phyloP scores from a whole-genome alignment of 2,888 invertebrate species.

The Volucella zonaria region DNA sequence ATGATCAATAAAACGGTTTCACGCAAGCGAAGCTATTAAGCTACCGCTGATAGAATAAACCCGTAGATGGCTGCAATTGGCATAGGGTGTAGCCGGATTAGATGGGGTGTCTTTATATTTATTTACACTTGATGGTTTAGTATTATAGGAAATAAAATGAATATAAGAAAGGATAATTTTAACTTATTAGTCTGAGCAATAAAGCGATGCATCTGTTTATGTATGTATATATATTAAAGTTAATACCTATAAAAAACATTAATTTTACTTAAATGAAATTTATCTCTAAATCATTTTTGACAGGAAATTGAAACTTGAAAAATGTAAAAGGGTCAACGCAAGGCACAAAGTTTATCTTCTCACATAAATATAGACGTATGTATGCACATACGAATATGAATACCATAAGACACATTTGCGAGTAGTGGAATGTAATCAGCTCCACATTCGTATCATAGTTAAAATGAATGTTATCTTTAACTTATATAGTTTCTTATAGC shows the following conservation, averaged over 20 bases:
- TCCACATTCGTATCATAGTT: too few relatives aligned
- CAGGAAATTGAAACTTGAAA: too few relatives aligned
- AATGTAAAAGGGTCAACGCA: too few relatives aligned
- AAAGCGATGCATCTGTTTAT: conserved; percentile 31
- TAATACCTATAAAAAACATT: background rate
- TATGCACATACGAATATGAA: too few relatives aligned
- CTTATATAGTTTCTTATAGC: too few relatives aligned
- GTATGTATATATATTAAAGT: conserved; percentile 31
- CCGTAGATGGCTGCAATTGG: conserved; percentile 64
- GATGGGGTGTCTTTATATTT: conserved; percentile 69
- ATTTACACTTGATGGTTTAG: conserved; percentile 70
- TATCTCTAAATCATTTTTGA: too few relatives aligned
- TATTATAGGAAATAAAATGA: conserved; percentile 54
- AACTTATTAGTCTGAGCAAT: conserved; percentile 29
- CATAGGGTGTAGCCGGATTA: conserved; percentile 64
- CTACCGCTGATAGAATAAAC: conserved; percentile 68
- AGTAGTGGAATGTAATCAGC: too few relatives aligned
- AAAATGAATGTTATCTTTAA: too few relatives aligned
- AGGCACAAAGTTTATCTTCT: too few relatives aligned
- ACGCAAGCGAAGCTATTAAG: conserved; percentile 71
- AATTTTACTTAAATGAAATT: background rate
- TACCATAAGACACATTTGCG: too few relatives aligned
- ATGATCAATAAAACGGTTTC: conserved; percentile 74
- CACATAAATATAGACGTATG: too few relatives aligned
- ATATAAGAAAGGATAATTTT: conserved; percentile 68